Conservation (phyloP, 2,113 vertebrate genomes). For the Cathartes aura region DNA sequence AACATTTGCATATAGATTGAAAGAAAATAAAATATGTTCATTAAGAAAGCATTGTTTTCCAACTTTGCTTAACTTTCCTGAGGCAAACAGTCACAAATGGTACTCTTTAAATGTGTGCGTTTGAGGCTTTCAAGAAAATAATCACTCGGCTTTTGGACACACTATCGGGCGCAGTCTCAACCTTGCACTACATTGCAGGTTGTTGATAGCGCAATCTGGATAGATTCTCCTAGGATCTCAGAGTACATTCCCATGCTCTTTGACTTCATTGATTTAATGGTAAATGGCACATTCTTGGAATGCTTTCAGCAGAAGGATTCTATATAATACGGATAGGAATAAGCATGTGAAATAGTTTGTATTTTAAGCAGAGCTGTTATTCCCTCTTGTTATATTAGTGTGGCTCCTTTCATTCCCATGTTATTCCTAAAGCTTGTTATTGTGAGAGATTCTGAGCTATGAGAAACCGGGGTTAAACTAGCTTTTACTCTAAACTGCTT, state of each 20-base stretch:
- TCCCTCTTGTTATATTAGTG: constrained; percentile 13
- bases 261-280: constrained; percentile 73
- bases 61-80: not conserved
- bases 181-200: constrained; percentile 11
- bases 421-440: constrained; percentile 3
- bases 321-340: constrained; percentile 47
- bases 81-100: not conserved
- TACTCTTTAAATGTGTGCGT: not conserved
- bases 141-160: not conserved
- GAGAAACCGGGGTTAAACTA: constrained; percentile 22
- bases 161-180: not conserved
- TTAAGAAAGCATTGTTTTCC: not conserved
- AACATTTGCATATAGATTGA: not conserved
- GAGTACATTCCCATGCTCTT: constrained; percentile 76
- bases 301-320: constrained; percentile 62
- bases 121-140: not conserved
- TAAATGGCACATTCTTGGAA: constrained; percentile 74
- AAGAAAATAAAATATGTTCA: not conserved
- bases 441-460: constrained; percentile 22
- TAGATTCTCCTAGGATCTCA: constrained; percentile 51
- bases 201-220: not conserved
- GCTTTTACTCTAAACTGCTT: constrained; percentile 34
- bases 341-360: constrained; percentile 51
- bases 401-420: constrained; percentile 26
- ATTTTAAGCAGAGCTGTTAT: constrained; percentile 30